Percentiles rank a stretch among this genome's conserved stretches.
phyloP scores from a whole-genome alignment of 2,113 vertebrate species.

The Scophthalmus maximus region DNA sequence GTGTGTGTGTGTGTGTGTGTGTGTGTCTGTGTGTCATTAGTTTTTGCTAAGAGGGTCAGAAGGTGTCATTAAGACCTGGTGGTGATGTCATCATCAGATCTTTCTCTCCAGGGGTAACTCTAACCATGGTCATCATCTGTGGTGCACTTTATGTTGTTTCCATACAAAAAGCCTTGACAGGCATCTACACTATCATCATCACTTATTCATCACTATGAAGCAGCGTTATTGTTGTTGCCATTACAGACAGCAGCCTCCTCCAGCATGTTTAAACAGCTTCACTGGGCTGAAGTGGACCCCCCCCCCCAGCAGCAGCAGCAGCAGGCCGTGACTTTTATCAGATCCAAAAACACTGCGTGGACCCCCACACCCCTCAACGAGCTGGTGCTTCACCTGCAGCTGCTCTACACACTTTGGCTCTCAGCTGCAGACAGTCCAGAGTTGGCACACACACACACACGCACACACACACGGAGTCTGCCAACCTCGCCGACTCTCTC shows the following conservation, averaged over 20 bases:
- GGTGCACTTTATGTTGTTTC: too few relatives aligned
- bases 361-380: neutral
- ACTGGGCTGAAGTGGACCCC: neutral
- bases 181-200: constrained; percentile 5
- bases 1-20: neutral
- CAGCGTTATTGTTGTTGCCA: neutral
- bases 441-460: constrained; percentile 40
- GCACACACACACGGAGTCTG: neutral
- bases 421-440: constrained; percentile 66
- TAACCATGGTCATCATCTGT: too few relatives aligned
- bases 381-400: constrained; percentile 32
- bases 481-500: too few relatives aligned
- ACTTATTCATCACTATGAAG: neutral
- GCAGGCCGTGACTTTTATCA: too few relatives aligned
- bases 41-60: constrained; percentile 59
- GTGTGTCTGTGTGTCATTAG: constrained; percentile 40
- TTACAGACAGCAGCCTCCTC: neutral
- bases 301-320: too few relatives aligned
- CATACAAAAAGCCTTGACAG: too few relatives aligned
- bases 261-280: neutral
- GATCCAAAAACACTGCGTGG: neutral
- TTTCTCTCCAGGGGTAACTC: neutral
- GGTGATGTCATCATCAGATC: constrained; percentile 69
- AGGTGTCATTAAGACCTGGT: constrained; percentile 50
- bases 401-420: constrained; percentile 53